Evolutionary conservation across 2,113 vertebrate species (phyloP).

Genomic region (Gobiocypris rarus): DNA sequence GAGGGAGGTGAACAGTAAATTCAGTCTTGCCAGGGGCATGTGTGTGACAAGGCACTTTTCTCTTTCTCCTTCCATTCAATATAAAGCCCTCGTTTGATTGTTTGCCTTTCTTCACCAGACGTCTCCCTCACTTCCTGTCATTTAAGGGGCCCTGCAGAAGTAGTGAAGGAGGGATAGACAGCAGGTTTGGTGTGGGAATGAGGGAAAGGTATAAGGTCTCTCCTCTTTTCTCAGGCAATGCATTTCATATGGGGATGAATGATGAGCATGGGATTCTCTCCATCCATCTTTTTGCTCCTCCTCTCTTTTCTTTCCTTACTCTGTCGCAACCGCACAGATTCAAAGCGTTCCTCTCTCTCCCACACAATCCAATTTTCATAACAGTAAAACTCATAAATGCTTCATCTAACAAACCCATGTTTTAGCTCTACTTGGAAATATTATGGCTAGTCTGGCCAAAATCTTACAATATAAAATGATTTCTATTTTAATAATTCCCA

Average conservation of each 20-base stretch:
- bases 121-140: constrained; percentile 53
- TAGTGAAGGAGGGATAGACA: constrained; percentile 42
- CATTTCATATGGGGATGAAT: constrained; percentile 36
- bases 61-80: constrained; percentile 12
- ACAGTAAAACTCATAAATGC: background rate
- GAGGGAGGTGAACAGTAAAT: constrained; percentile 35
- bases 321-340: background rate
- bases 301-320: background rate
- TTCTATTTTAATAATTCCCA: background rate
- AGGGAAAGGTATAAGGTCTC: constrained; percentile 24
- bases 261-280: constrained; percentile 40
- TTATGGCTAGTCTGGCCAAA: background rate
- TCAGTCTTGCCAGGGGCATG: constrained; percentile 34
- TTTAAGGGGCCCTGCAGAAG: constrained; percentile 53
- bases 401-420: background rate
- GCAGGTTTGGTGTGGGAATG: constrained; percentile 49
- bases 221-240: constrained; percentile 31
- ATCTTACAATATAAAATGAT: background rate
- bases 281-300: background rate
- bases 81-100: constrained; percentile 47
- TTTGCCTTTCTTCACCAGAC: constrained; percentile 47
- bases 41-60: constrained; percentile 52
- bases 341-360: background rate
- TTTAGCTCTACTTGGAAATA: background rate
- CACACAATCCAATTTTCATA: background rate